phyloP scores from a whole-genome alignment of 2,797 vertebrate species.

The Lepidocolaptes lacrymiger region DNA sequence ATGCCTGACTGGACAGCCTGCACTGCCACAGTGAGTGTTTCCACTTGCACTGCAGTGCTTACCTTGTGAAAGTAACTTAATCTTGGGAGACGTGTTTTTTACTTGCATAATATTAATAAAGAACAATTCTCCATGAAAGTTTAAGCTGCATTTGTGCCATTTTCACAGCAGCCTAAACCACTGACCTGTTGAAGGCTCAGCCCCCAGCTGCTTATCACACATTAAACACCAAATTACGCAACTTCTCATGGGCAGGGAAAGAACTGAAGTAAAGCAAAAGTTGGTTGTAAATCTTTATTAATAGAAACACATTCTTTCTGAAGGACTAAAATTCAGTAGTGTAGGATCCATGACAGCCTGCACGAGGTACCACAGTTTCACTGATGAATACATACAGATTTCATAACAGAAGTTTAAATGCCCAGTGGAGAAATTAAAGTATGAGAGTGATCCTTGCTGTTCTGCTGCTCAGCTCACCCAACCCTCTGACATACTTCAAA shows the following conservation, averaged over 20 bases:
- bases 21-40: neutral
- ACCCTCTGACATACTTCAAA: neutral
- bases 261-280: neutral
- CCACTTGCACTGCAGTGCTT: neutral
- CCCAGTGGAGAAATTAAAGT: conserved; percentile 33
- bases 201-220: neutral
- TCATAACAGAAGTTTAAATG: conserved; percentile 50
- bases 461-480: neutral
- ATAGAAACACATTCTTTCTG: conserved; percentile 77
- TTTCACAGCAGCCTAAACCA: neutral
- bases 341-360: conserved; percentile 49
- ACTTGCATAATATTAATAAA: conserved; percentile 56
- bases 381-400: neutral
- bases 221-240: neutral
- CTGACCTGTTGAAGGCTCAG: neutral
- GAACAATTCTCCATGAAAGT: neutral
- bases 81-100: neutral
- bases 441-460: conserved; percentile 44
- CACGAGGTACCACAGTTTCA: conserved; percentile 52
- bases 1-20: neutral
- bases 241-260: neutral
- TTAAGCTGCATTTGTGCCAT: neutral
- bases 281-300: conserved; percentile 77
- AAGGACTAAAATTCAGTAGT: conserved; percentile 67
- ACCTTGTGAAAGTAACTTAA: neutral